Conservation (phyloP, 2,888 invertebrate species). For the Sesia bembeciformis region DNA sequence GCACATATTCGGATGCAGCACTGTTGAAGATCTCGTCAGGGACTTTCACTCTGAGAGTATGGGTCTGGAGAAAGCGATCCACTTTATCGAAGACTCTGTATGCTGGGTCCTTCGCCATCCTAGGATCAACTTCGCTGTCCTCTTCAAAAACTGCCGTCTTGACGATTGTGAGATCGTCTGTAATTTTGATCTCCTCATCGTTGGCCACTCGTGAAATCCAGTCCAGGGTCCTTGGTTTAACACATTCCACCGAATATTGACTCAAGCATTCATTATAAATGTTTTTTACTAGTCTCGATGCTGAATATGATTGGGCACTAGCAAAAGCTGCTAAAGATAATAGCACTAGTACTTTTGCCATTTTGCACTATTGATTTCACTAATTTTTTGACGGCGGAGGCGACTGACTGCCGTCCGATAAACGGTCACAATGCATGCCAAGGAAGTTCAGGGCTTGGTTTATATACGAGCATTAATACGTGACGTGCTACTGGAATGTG, state of each 20-base stretch:
- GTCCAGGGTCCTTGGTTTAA: slow-evolving; percentile 83
- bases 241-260: slow-evolving; percentile 81
- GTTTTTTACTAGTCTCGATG: slow-evolving; percentile 76
- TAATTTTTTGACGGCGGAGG: slow-evolving; percentile 43
- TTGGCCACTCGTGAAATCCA: slow-evolving; percentile 81
- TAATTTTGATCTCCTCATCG: slow-evolving; percentile 82
- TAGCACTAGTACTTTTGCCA: slow-evolving; percentile 60
- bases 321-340: slow-evolving; percentile 45
- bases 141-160: slow-evolving; percentile 72
- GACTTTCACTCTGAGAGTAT: slow-evolving; percentile 83
- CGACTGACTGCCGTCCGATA: slow-evolving; percentile 59
- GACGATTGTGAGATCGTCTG: slow-evolving; percentile 83
- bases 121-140: slow-evolving; percentile 46
- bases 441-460: slow-evolving; percentile 63
- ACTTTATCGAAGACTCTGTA: slow-evolving; percentile 80
- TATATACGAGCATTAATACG: slow-evolving; percentile 75
- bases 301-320: slow-evolving; percentile 65
- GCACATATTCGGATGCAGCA: slow-evolving; percentile 75
- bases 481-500: slow-evolving; percentile 58
- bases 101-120: slow-evolving; percentile 69
- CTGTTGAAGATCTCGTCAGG: slow-evolving; percentile 77
- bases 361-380: slow-evolving; percentile 43
- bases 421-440: slow-evolving; percentile 66
- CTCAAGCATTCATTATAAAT: slow-evolving; percentile 80
- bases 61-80: slow-evolving; percentile 83